Conservation (phyloP, 2,888 invertebrate species). For the Apocheima hispidaria region DNA sequence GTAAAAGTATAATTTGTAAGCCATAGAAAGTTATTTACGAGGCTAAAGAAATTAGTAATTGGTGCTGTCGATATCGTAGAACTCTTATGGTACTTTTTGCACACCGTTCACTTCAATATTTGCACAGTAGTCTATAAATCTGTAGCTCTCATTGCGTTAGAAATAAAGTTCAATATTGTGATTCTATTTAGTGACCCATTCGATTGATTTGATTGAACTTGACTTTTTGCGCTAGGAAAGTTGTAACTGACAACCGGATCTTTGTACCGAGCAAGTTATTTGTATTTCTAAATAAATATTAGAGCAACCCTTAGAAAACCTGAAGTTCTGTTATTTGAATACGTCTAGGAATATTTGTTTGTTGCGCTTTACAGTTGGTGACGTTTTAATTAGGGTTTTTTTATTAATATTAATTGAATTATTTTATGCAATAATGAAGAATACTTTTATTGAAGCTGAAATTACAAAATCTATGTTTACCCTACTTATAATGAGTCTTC, state of each 20-base stretch:
- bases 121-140: constrained; percentile 29
- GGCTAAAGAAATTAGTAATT: constrained; percentile 41
- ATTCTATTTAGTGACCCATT: constrained; percentile 39
- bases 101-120: constrained; percentile 41
- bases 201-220: constrained; percentile 47
- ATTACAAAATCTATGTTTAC: not conserved
- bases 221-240: constrained; percentile 56
- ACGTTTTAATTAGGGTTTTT: constrained; percentile 32
- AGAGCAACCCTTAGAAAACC: not conserved
- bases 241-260: constrained; percentile 45
- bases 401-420: constrained; percentile 3
- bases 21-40: constrained; percentile 42
- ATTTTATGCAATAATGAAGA: constrained; percentile 26
- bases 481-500: not conserved
- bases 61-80: constrained; percentile 32
- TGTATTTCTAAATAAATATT: not conserved
- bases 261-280: constrained; percentile 7
- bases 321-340: not conserved
- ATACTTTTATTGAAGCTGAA: constrained; percentile 14
- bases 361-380: not conserved
- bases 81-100: constrained; percentile 40
- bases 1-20: constrained; percentile 29
- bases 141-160: constrained; percentile 33
- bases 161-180: constrained; percentile 43
- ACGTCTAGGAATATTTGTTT: not conserved